Evolutionary conservation across 2,113 vertebrate species (phyloP), one percentile per base, ranked within the genome.

Genomic region (Cyanoderma ruficeps): DNA sequence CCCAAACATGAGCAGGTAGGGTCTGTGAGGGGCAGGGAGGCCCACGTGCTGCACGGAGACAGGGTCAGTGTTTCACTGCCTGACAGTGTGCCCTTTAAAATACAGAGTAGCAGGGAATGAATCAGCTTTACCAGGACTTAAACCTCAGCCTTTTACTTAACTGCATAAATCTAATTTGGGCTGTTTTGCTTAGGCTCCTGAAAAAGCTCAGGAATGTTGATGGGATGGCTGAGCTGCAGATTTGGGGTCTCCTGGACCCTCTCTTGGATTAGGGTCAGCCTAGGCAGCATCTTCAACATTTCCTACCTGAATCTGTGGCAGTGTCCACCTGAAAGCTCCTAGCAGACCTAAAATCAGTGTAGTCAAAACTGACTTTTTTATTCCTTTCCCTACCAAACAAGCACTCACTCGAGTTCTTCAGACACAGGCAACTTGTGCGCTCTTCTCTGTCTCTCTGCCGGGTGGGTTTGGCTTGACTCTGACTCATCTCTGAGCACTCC

Each of bases 41-140:
- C n/a, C 33, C 31, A 19, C 0, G 39, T 47, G 70, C 39, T 75
- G 52, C 67, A 33, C 52, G 69, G 47, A 1, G 2, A 49, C 24
- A 52, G 46, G 57, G 70, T 56, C 75, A 76, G 27, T 55, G 59
- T 46, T 86, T 31, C 70, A 52, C 19, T n/a, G 71, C 28, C 42
- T 92, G 88, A n/a, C 79, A 74, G 37, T 55, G 52, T 93, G 75
- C 68, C 39, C 80, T 92, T 70, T 81, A 64, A 90, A 93, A 75
- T 46, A 28, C 15, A 49, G 55, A 71, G 13, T 15, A 92, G 56
- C 33, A 53, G 49, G 30, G 55, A 63, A 67, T 67, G 39, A 90
- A 87, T 56, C 75, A 60, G 39, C 33, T 95, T 80, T 77, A 44
- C 17, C 39, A 27, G 37, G 61, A 83, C 57, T 92, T 87, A 88